Conservation (phyloP, 1,140 invertebrate genomes). For the Saccostrea cuccullata region DNA sequence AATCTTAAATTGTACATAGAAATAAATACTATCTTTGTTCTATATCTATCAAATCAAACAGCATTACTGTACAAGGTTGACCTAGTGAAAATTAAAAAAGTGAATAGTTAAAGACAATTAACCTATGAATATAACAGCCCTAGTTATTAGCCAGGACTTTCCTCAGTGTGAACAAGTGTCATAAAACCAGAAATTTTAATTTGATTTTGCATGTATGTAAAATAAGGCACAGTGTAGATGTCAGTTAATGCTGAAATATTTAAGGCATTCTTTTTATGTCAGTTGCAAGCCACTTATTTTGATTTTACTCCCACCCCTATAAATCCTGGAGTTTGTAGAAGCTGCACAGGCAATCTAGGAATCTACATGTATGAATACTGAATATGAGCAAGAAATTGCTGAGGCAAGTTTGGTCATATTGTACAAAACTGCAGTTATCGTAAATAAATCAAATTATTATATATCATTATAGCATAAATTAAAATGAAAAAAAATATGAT, state of each 20-base stretch:
- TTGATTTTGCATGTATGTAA: conserved; percentile 7
- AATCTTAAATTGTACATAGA: not conserved
- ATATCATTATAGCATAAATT: no score
- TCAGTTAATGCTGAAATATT: not conserved
- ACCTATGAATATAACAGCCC: not conserved
- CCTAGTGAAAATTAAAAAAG: not conserved
- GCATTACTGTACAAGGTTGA: not conserved
- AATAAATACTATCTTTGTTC: not conserved
- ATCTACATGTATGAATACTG: not conserved
- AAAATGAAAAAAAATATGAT: no score
- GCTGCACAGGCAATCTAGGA: not conserved
- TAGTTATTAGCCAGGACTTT: not conserved
- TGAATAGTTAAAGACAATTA: not conserved
- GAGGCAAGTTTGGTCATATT: no score
- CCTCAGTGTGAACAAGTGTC: not conserved
- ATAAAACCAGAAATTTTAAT: not conserved
- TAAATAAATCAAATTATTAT: no score
- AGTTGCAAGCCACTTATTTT: not conserved
- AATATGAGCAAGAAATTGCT: not conserved
- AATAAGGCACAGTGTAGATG: conserved; percentile 6
- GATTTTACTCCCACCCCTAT: not conserved
- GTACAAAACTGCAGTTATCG: no score
- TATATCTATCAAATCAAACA: not conserved
- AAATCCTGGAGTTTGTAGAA: not conserved
- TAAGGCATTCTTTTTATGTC: not conserved